These are phyloP conservation scores for Alouatta caraya DNA, from an alignment of 2,797 vertebrate genomes.

Conservation along the genomic window DNA sequence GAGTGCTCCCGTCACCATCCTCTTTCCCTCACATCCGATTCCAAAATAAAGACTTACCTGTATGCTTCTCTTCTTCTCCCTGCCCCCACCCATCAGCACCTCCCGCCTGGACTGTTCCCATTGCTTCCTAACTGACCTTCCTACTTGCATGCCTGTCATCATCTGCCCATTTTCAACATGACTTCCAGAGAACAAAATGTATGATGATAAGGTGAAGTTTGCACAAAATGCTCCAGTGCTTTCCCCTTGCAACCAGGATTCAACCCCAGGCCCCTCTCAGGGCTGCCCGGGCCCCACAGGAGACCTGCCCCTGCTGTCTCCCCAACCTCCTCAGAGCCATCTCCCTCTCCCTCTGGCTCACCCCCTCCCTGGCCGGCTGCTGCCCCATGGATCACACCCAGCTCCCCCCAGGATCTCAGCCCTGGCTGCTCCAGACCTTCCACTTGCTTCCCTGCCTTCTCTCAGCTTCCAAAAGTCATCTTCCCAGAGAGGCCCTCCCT, in stretches of 20 bases:
- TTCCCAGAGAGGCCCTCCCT: neutral
- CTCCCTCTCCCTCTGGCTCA: neutral
- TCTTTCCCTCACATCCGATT: neutral
- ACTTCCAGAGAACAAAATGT: neutral
- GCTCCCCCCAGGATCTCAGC: neutral
- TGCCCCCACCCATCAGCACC: neutral
- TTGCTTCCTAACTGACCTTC: neutral
- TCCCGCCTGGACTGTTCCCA: neutral
- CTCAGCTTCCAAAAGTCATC: neutral
- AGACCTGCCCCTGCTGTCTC: too few species aligned
- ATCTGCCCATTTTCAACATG: neutral
- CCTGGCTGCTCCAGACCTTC: too few species aligned
- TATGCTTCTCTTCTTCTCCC: neutral
- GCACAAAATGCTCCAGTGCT: neutral
- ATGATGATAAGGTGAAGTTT: neutral
- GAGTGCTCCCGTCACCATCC: neutral
- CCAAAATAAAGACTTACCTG: neutral
- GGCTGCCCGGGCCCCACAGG: rapidly evolving
- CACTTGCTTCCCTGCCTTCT: neutral
- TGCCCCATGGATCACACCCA: neutral
- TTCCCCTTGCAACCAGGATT: neutral
- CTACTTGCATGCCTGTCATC: too few species aligned
- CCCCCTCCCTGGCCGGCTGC: too few species aligned
- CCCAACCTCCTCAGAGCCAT: neutral
- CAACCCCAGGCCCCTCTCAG: neutral